Base-by-base conservation (phyloP, 1,140 invertebrate species). In the Bombus waltoni region DNA sequence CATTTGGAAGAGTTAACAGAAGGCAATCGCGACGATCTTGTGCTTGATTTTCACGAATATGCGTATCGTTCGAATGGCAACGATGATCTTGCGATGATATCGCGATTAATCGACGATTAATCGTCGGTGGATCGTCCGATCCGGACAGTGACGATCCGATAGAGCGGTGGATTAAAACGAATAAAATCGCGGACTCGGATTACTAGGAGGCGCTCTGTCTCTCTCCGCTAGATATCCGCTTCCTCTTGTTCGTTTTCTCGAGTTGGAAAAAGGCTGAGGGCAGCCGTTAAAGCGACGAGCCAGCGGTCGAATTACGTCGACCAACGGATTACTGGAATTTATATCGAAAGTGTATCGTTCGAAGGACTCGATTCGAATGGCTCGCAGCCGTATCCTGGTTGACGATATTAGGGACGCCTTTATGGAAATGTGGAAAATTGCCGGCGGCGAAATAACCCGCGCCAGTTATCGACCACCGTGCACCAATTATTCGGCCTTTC, bases 251-350 rank as follows among this genome's bases (percentile, higher is more conserved):
- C 38, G 0, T 13, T 38, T 38, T 22, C 10, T 15, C 65, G 15
- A 13, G 4, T 25, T 28, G 1, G 53, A 9, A 57, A 35, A 57
- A 75, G 32, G 25, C n/a, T 42, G 18, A 44, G 2, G 62, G 15
- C 3, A 42, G n/a, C 28, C 62, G 62, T 77, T 77, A 70, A 73
- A 57, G 81, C 62, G 81, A 83, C 32, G 35, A 68, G 35, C 25
- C 11, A 74, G 10, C 42, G 44, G 35, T 32, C 72, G 73, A 76
- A 83, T 83, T 76, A 53, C 59, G 25, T 35, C 73, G 35, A 35
- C 8, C 32, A 83, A 84, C 42, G 75, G 82, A 79, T 84, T 84
- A 79, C 65, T 38, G 38, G 65, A 71, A 79, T 84, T 79, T 71
- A 59, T 79, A 84, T 62, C 15, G 47, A 44, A 42, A 59, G 53